Conservation (phyloP, 2,113 vertebrate species). For the Tenebrosternarchus preto region DNA sequence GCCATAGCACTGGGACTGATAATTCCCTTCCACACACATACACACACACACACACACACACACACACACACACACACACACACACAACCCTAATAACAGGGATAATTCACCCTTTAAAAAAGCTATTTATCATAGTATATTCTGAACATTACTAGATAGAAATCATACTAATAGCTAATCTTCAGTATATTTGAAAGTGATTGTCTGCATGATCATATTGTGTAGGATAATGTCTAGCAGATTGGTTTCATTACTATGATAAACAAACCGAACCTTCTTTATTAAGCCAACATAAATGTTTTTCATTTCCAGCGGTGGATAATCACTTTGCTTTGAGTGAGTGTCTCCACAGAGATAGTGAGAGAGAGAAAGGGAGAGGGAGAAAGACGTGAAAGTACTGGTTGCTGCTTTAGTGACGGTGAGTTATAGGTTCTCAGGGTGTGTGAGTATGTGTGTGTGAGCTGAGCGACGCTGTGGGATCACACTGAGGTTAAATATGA, state of each 20-base stretch:
- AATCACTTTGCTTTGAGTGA: slow-evolving; percentile 13
- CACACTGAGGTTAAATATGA: slow-evolving; percentile 33
- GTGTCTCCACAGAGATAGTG: neutral
- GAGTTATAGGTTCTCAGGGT: slow-evolving; percentile 11
- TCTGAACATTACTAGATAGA: neutral
- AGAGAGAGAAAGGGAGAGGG: neutral
- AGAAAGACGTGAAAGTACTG: neutral
- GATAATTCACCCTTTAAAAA: neutral
- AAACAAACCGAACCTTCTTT: neutral
- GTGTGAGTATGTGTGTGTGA: slow-evolving; percentile 22
- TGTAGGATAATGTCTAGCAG: neutral
- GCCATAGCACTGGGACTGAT: slow-evolving; percentile 30
- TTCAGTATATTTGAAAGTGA: neutral
- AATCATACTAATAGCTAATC: neutral
- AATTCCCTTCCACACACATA: slow-evolving; percentile 11
- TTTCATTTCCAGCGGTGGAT: neutral
- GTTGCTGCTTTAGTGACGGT: neutral
- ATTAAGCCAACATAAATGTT: slow-evolving; percentile 22
- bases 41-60: slow-evolving; percentile 20
- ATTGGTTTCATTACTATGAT: neutral
- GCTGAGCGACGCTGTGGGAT: slow-evolving; percentile 7
- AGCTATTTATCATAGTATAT: neutral
- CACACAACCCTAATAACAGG: slow-evolving; percentile 10
- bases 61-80: neutral
- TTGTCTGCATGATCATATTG: neutral